A percentile compares a stretch with the other conserved stretches of the same genome.
phyloP scores from a whole-genome alignment of 2,113 vertebrate genomes.

The Montifringilla adamsi region DNA sequence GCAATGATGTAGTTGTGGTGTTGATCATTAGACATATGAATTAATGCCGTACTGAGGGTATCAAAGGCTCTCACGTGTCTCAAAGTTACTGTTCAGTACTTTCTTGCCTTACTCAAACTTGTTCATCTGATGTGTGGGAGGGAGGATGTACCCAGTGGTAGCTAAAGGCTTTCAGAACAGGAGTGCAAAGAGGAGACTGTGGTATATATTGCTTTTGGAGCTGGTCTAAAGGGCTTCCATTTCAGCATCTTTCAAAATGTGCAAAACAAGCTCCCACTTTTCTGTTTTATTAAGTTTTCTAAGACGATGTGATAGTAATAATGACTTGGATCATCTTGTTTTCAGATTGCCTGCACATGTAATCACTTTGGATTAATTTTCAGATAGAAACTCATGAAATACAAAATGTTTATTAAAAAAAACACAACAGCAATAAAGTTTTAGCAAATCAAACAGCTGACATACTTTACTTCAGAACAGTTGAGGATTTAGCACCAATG shows the following conservation, averaged over 20 bases:
- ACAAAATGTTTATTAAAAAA: not conserved
- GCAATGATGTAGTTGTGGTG: not conserved
- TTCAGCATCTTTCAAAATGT: not conserved
- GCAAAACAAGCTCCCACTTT: not conserved
- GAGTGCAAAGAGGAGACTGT: not conserved
- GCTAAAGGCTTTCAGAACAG: not conserved
- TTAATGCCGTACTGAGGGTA: not conserved
- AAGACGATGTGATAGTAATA: constrained; percentile 35
- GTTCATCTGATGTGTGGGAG: fast-evolving
- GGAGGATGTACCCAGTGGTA: not conserved
- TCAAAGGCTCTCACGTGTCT: not conserved
- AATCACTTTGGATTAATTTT: constrained; percentile 35
- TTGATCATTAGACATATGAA: not conserved
- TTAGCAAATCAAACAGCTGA: not conserved
- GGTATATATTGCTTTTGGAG: not conserved
- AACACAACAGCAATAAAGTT: fast-evolving
- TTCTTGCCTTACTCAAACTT: not conserved
- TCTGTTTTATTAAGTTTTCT: constrained; percentile 26
- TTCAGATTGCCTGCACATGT: constrained; percentile 38
- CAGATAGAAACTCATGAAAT: not conserved
- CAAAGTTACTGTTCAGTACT: not conserved
- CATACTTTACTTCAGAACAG: not conserved
- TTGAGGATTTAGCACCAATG: not conserved
- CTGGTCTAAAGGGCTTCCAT: not conserved
- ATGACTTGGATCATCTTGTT: constrained; percentile 52